These are phyloP conservation scores for Chrysopilus asiliformis DNA, from an alignment of 2,888 invertebrate genomes.

Conservation along the genomic window DNA sequence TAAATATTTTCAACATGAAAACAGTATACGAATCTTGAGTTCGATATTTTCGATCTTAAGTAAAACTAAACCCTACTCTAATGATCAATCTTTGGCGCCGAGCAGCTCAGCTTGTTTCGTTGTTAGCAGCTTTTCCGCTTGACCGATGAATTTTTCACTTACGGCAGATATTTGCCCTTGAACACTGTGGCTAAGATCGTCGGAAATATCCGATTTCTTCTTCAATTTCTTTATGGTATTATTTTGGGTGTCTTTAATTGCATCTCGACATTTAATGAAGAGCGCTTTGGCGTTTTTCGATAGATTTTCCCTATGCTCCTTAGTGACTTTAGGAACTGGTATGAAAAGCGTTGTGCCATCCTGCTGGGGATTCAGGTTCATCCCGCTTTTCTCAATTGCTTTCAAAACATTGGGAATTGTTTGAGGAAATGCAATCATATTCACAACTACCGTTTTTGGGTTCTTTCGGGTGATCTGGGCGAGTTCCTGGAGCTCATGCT, in stretches of 20 bases:
- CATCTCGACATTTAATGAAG: conserved; percentile 64
- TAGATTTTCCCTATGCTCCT: conserved; percentile 79
- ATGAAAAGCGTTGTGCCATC: conserved; percentile 84
- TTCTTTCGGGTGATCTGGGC: conserved; percentile 78
- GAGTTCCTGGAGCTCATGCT: conserved; percentile 73
- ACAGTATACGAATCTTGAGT: too few relatives aligned
- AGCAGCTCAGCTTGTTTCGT: conserved; percentile 65
- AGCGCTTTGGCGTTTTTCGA: conserved; percentile 76
- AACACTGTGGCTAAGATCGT: conserved; percentile 52
- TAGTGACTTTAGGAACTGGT: conserved; percentile 83
- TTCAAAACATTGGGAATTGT: conserved; percentile 66
- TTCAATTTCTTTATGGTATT: conserved; percentile 57
- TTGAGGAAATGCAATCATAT: conserved; percentile 75
- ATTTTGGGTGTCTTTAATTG: conserved; percentile 62
- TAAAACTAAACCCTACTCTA: too few relatives aligned
- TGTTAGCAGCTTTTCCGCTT: conserved; percentile 51
- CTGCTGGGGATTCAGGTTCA: conserved; percentile 89
- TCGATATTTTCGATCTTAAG: too few relatives aligned
- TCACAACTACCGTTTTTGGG: conserved; percentile 72
- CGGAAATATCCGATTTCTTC: conserved; percentile 52
- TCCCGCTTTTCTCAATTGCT: conserved; percentile 64
- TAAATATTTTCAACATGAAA: too few relatives aligned
- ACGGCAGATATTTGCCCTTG: conserved; percentile 56
- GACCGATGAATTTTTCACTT: conserved; percentile 49
- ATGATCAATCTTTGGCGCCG: conserved; percentile 35